These are phyloP conservation scores for Xiphophorus couchianus DNA, from an alignment of 2,113 vertebrate species.

Conservation along the genomic window DNA sequence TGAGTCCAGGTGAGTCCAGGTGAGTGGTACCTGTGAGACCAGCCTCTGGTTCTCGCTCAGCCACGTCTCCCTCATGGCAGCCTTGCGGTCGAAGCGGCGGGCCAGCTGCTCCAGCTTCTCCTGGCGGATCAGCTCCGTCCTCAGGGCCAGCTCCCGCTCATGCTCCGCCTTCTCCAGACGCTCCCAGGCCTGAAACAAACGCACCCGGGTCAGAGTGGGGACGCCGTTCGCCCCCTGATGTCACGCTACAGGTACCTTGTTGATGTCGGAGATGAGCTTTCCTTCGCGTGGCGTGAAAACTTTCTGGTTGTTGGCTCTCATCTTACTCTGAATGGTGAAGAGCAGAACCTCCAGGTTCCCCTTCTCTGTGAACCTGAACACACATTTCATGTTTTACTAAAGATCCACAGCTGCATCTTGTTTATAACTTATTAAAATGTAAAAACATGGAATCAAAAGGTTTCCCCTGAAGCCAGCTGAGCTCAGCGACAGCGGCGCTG, in stretches of 20 bases:
- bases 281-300: conserved; percentile 96
- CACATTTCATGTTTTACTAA: background rate
- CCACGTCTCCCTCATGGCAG: conserved; percentile 96
- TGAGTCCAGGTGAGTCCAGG: too few relatives aligned
- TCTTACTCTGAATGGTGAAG: conserved; percentile 99
- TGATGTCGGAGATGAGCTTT: conserved; percentile 99
- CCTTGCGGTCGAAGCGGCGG: conserved; percentile 96
- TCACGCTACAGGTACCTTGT: conserved; percentile 77
- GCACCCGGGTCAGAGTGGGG: background rate
- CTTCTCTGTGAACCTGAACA: conserved; percentile 93
- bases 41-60: conserved; percentile 78
- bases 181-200: conserved; percentile 90
- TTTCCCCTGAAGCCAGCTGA: too few relatives aligned
- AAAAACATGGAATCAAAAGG: too few relatives aligned
- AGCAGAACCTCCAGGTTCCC: conserved; percentile 97
- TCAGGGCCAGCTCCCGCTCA: conserved; percentile 95
- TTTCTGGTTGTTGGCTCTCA: conserved; percentile 99
- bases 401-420: too few relatives aligned
- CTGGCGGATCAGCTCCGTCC: conserved; percentile 96
- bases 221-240: background rate
- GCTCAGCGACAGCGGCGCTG: too few relatives aligned
- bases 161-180: conserved; percentile 99
- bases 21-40: conserved; percentile 58
- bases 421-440: too few relatives aligned
- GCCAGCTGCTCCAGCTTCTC: conserved; percentile 99